Evolutionary conservation across 2,113 vertebrate genomes (phyloP).

Genomic region (Cyanoramphus novaezelandiae): DNA sequence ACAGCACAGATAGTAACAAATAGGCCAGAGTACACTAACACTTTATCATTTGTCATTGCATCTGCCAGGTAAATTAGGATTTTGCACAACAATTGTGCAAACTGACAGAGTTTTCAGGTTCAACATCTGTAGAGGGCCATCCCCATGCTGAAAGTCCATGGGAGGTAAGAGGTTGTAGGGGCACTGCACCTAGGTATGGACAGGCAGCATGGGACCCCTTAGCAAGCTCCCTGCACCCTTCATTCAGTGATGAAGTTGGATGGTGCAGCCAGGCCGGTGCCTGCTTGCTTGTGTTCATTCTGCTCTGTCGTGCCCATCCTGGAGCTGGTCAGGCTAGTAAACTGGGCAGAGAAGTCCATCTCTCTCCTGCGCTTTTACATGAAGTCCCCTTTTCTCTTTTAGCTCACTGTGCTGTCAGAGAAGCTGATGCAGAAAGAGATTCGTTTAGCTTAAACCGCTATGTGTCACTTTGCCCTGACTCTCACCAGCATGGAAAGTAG

Average conservation of each 20-base stretch:
- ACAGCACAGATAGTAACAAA: not conserved
- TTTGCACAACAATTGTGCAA: not conserved
- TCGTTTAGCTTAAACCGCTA: not conserved
- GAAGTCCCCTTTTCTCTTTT: not conserved
- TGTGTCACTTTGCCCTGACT: not conserved
- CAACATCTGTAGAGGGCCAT: not conserved
- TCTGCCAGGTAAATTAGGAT: not conserved
- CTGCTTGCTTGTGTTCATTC: not conserved
- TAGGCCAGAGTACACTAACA: not conserved
- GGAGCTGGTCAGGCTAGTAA: not conserved
- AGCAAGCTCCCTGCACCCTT: not conserved
- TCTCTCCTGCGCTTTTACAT: not conserved
- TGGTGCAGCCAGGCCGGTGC: fast-evolving
- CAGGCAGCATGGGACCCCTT: not conserved
- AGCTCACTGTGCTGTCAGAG: not conserved
- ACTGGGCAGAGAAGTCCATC: not conserved
- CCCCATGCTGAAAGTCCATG: not conserved
- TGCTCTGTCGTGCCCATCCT: not conserved
- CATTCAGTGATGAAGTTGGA: not conserved
- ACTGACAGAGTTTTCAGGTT: not conserved
- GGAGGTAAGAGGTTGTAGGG: not conserved
- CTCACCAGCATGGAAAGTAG: not conserved
- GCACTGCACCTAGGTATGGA: no score
- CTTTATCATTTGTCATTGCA: not conserved
- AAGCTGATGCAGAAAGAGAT: not conserved